Evolutionary conservation across 2,797 vertebrate species (phyloP), one percentile per base, ranked within the genome.

Genomic region (Falco novaeseelandiae): DNA sequence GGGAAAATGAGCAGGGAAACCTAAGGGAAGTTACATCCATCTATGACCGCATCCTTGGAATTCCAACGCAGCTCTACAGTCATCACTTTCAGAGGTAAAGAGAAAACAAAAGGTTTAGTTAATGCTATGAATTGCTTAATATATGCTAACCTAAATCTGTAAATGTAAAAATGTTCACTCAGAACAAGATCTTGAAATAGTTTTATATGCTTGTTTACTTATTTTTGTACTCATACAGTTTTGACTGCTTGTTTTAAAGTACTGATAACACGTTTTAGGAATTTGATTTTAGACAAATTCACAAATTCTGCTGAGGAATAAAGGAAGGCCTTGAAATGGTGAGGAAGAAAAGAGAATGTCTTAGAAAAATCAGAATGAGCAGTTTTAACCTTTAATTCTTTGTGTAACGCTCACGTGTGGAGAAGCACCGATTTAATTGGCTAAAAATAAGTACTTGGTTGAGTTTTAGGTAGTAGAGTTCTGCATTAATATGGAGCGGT

Each of bases 81-180:
- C 99, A 99, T 77, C 99, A 99, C 94, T 99, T 99, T 97, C 99
- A 99, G 98, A 99, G 98, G 99, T 99, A 98, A 81, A 95, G 94
- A 58, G 65, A 29, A 48, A 93, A 21, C 62, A 10, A 30, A 30
- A 21, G 12, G 0, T 46, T 72, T 7, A 14, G 8, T 12, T 44
- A 17, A 3, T 8, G 63, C 58, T 48, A 0, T 10, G 29, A 8
- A 12, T 48, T 88, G 52, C 20, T 69, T 12, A 14, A 36, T 14
- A 12, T 8, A 2, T 0, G 3, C 42, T 57, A 3, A 15, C 15
- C 20, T 40, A 0, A 6, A 32, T 18, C 23, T 46, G 44, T 52
- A 8, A 21, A 6, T 3, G 13, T 30, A 70, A 26, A 19, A 46
- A 9, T 12, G 7, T 7, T 80, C 38, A 4, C 30, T 78, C 4